Evolutionary conservation across 2,113 vertebrate species (phyloP), one percentile per base, ranked within the genome.

Genomic region (Thryonomys swinderianus): DNA sequence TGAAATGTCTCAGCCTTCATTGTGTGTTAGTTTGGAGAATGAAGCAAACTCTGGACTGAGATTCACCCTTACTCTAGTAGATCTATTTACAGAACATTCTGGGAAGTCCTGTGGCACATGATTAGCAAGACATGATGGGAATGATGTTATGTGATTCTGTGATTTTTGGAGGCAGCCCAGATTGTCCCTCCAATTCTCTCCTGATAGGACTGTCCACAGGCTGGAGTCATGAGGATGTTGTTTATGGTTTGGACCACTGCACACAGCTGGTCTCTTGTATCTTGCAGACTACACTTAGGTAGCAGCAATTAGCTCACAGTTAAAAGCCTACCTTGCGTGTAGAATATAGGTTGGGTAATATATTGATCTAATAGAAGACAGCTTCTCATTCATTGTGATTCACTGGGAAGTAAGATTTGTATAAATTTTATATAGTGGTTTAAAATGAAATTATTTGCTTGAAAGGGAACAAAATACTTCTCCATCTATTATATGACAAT

Each of bases 401-500:
- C 34, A 71, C 51, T 74, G 23, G 18, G 53, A 91, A 96, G 34
- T 71, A 57, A 92, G 76, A 73, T 85, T 61, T 16, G 2, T 87
- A 37, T 76, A 89, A 79, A 90, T 90, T 94, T 94, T 95, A 42
- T 1, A 30, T 37, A 66, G n/a, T 90, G 9, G 34, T 66, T 96
- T 62, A 66, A 96, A 95, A 85, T 95, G 45, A 95, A 89, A 95
- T 48, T n/a, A 73, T 84, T 96, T 83, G 42, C 13, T 95, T 91
- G 48, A 80, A 89, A 93, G 32, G 34, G 62, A 83, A 57, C 27
- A 59, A 85, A 76, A 67, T 66, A 1, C 4, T 40, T 85, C 37
- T 92, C 53, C 17, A 59, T 82, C 82, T 71, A 51, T 91, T 92
- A 90, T 85, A 12, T 73, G 73, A 71, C 0, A 69, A 20, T 93